Evolutionary conservation across 2,888 invertebrate genomes (phyloP).

Genomic region (Cryptus viduatorius): DNA sequence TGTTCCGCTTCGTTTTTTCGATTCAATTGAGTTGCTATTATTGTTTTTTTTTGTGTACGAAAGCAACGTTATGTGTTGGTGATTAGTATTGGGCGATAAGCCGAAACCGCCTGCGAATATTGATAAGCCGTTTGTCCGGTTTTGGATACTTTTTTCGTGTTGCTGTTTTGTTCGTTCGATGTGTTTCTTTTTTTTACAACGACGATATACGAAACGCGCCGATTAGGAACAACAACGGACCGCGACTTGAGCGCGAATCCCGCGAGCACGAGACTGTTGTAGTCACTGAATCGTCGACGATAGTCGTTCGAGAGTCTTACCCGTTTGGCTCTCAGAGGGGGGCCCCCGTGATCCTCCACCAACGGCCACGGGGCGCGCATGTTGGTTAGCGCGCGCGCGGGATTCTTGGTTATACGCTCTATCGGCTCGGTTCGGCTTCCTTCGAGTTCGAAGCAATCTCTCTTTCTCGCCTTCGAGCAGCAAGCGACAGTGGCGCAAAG

Average conservation of each 20-base stretch:
- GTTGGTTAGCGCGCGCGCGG: conserved; percentile 2
- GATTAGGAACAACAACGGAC: background rate
- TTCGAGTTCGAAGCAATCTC: background rate
- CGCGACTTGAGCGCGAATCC: conserved; percentile 47
- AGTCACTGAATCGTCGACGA: conserved; percentile 57
- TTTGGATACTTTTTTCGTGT: background rate
- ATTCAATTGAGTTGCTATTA: background rate
- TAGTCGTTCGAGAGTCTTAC: conserved; percentile 43
- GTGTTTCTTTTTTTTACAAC: background rate
- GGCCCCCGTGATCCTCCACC: conserved; percentile 16
- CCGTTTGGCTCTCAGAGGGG: conserved; percentile 14
- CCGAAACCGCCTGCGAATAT: background rate
- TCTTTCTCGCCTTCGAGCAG: too few relatives aligned
- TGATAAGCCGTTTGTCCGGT: background rate
- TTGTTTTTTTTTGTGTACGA: background rate
- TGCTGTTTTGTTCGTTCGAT: background rate
- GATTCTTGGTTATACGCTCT: background rate
- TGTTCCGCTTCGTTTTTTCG: background rate
- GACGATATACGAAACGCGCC: background rate
- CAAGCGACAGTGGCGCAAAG: too few relatives aligned
- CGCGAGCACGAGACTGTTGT: conserved; percentile 48
- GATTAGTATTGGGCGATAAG: background rate
- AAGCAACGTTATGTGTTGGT: background rate
- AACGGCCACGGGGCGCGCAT: conserved; percentile 7
- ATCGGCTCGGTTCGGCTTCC: conserved; percentile 22